Conservation (phyloP, 2,888 invertebrate genomes). For the Mechanitis messenoides region DNA sequence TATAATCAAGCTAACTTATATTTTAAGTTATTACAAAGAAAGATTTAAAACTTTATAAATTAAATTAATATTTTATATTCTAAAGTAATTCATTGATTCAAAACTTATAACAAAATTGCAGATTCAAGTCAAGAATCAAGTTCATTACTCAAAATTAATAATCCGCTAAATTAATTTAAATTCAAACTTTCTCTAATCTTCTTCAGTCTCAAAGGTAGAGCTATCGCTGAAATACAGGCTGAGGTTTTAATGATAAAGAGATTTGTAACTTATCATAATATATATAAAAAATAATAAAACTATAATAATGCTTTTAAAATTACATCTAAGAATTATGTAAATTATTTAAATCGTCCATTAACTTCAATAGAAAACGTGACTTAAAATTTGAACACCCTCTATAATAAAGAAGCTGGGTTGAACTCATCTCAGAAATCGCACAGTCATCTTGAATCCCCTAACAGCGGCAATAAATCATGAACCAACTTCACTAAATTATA, state of each 20-base stretch:
- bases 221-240: conserved; percentile 49
- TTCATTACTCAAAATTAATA: conserved; percentile 72
- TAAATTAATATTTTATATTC: not conserved
- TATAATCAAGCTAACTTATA: not conserved
- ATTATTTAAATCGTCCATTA: conserved; percentile 4
- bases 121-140: conserved; percentile 45
- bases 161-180: conserved; percentile 71
- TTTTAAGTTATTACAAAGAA: not conserved
- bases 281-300: conserved; percentile 2
- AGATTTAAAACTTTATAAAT: not conserved
- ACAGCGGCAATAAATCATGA: conserved; percentile 54
- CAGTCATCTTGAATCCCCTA: conserved; percentile 55
- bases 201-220: conserved; percentile 45
- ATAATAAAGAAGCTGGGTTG: conserved; percentile 32
- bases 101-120: conserved; percentile 35
- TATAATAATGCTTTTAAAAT: too few relatives aligned
- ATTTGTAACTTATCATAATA: conserved; percentile 20
- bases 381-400: conserved; percentile 22
- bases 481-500: conserved; percentile 57
- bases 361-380: conserved; percentile 7
- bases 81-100: conserved; percentile 14
- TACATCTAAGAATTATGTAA: not conserved
- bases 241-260: conserved; percentile 38
- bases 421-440: conserved; percentile 46
- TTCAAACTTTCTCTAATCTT: conserved; percentile 61